A percentile compares a stretch with the other conserved stretches of the same genome.
Conservation (phyloP, 2,888 invertebrate genomes). For the Drosophila phalerata region DNA sequence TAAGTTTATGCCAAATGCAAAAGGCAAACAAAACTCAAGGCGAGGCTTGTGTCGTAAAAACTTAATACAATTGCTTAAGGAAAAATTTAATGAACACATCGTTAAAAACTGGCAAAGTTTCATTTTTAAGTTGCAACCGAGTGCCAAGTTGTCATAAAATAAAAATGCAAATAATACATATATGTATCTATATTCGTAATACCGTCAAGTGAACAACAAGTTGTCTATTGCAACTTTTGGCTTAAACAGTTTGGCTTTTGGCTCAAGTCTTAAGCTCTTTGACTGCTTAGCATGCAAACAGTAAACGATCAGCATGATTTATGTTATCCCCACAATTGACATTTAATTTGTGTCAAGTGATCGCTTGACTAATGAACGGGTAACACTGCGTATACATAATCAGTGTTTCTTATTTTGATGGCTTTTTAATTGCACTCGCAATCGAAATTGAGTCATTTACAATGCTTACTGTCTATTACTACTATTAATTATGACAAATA, state of each 20-base stretch:
- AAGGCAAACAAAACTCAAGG: slow-evolving; percentile 61
- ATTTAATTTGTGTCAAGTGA: slow-evolving; percentile 73
- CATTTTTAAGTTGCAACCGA: slow-evolving; percentile 6
- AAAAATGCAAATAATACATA: slow-evolving; percentile 2
- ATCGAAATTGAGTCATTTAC: slow-evolving; percentile 67
- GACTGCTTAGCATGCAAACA: slow-evolving; percentile 12
- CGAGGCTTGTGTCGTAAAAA: slow-evolving; percentile 34
- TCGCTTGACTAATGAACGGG: slow-evolving; percentile 41
- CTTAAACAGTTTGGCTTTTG: slow-evolving; percentile 19
- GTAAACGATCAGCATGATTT: slow-evolving; percentile 39
- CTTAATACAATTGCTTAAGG: slow-evolving; percentile 27
- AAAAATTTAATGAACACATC: slow-evolving; percentile 50
- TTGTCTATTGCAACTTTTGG: slow-evolving; percentile 16
- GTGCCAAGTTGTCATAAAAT: slow-evolving; percentile 51
- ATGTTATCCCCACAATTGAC: slow-evolving; percentile 58
- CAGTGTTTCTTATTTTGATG: slow-evolving; percentile 39
- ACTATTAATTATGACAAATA: slow-evolving; percentile 55
- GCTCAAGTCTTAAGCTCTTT: slow-evolving; percentile 23
- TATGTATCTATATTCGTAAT: not conserved
- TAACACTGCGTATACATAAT: slow-evolving; percentile 40
- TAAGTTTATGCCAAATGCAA: slow-evolving; percentile 61
- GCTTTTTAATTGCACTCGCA: slow-evolving; percentile 66
- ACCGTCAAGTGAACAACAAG: not conserved
- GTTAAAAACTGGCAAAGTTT: slow-evolving; percentile 33
- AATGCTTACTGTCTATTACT: slow-evolving; percentile 11